Evolutionary conservation across 2,888 invertebrate genomes (phyloP), one percentile per base, ranked within the genome.

Genomic region (Gastracanthus pulcherrimus): DNA sequence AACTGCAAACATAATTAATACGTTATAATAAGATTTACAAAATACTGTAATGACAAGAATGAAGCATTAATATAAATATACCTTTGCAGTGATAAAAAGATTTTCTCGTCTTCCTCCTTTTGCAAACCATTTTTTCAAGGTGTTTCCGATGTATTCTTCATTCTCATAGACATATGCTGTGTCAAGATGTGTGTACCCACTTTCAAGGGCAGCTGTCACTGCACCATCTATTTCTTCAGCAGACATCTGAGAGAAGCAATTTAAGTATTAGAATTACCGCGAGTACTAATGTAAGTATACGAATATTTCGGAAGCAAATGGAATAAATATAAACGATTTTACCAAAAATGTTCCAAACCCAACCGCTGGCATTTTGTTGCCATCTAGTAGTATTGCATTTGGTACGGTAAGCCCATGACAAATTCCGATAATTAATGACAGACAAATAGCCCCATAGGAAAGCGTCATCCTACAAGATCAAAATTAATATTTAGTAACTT

Each of bases 341-440:
- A 78, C 78, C 70, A 19, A 2, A 19, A 51, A 70, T 3, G 78
- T 78, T 0, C 78, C 78, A 13, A 71, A 55, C 19, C 78, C 78
- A 64, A 78, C 51, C 7, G 11, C 19, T 38, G 78, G 78, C 29
- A 78, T 78, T 41, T 58, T 6, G 19, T 76, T 29, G n/a, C 67
- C 76, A 60, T 58, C 11, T 6, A 13, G 19, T 19, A 76, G 19
- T 31, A 41, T 38, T 1, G 41, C 2, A 9, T 29, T 41, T 13
- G 41, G 76, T 34, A 26, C 36, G 9, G 9, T 64, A 26, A 36
- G 6, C 9, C 51, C 36, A 66, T 51, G 1, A 66, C 34, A 26
- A 36, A 64, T n/a, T 34, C 36, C 51, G 16, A 51, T 13, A 11
- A 64, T 55, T 13, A 70, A 11, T 4, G 3, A 48, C 1, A 48